phyloP scores from a whole-genome alignment of 2,888 invertebrate genomes.

The Empis livida region DNA sequence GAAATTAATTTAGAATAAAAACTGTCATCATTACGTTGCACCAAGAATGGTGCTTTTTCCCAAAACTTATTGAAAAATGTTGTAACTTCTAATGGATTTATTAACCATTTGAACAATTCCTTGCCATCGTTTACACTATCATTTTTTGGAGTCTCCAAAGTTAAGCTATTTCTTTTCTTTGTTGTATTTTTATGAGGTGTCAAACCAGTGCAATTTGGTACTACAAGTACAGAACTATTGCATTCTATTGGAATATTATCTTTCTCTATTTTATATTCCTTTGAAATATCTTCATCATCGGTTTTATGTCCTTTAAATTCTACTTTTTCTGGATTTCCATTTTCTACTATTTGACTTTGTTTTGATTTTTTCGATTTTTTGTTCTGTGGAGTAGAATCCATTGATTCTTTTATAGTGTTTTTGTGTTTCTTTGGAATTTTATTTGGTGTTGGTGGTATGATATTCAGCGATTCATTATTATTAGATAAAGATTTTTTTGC shows the following conservation, averaged over 20 bases:
- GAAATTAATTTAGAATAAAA: slow-evolving; percentile 67
- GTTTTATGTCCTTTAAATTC: too few species aligned
- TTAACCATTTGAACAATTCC: slow-evolving; percentile 57
- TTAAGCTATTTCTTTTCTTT: neutral
- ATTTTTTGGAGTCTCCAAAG: slow-evolving; percentile 17
- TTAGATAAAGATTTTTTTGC: neutral
- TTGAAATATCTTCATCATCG: too few species aligned
- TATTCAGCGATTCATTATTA: slow-evolving; percentile 2
- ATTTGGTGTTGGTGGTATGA: neutral
- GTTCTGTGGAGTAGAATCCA: slow-evolving; percentile 8
- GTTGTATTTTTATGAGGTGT: neutral
- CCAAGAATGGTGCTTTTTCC: slow-evolving; percentile 67
- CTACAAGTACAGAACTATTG: neutral
- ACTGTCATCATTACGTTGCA: slow-evolving; percentile 42
- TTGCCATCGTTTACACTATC: slow-evolving; percentile 47
- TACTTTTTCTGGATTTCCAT: too few species aligned
- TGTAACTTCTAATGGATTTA: slow-evolving; percentile 49
- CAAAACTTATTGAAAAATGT: slow-evolving; percentile 57
- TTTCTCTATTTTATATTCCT: neutral
- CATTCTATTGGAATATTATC: neutral
- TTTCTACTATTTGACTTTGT: neutral
- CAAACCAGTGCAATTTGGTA: neutral
- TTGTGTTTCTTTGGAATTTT: slow-evolving; percentile 7
- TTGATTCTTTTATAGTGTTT: neutral
- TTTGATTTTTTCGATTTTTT: neutral